These are phyloP conservation scores for Trichosurus vulpecula DNA, from an alignment of 2,797 vertebrate genomes.

Conservation along the genomic window DNA sequence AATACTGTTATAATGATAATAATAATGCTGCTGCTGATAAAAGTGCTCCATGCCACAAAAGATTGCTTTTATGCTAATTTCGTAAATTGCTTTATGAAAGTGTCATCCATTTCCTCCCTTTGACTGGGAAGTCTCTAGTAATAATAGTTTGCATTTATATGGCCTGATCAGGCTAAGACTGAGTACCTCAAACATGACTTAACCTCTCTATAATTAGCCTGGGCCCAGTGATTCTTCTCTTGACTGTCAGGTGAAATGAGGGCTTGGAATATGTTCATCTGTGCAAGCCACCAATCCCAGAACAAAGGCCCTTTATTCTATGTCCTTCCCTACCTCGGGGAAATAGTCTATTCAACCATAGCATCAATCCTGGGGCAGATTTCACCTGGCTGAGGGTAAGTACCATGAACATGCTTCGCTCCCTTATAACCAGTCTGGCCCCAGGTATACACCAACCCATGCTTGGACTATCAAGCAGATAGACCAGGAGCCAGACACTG, in stretches of 20 bases:
- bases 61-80: neutral
- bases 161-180: neutral
- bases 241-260: neutral
- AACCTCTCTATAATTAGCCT: neutral
- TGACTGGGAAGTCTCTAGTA: neutral
- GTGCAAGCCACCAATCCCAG: neutral
- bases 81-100: neutral
- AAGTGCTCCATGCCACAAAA: neutral
- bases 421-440: neutral
- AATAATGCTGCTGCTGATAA: neutral
- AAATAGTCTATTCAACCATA: neutral
- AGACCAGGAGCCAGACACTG: neutral
- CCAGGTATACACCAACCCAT: neutral
- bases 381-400: neutral
- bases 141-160: neutral
- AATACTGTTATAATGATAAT: neutral
- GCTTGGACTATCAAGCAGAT: neutral
- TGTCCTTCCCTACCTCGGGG: neutral
- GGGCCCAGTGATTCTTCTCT: neutral
- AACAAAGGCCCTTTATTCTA: neutral
- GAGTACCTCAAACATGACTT: neutral
- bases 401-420: neutral
- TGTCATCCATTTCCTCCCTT: neutral
- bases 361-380: neutral
- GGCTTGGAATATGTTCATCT: neutral